phyloP scores from a whole-genome alignment of 2,888 invertebrate genomes.

The Thecophora atra region DNA sequence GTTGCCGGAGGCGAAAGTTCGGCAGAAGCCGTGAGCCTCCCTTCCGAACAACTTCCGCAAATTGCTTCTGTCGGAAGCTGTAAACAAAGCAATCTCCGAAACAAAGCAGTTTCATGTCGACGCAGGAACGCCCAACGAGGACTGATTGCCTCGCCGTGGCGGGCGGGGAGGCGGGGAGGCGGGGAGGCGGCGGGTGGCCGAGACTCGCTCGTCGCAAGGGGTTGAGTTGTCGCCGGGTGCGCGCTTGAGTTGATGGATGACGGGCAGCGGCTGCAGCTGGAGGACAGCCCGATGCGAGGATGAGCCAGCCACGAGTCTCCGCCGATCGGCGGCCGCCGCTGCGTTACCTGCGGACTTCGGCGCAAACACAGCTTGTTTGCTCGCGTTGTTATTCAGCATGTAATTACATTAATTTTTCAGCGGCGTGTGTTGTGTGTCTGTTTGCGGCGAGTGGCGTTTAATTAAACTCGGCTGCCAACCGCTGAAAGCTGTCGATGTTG shows the following conservation, averaged over 20 bases:
- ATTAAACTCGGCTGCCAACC: conserved; percentile 47
- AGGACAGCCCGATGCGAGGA: too few relatives aligned
- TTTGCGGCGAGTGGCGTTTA: conserved; percentile 47
- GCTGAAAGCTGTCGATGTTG: conserved; percentile 27
- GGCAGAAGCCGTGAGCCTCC: not conserved
- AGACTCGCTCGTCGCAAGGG: not conserved
- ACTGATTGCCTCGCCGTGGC: not conserved
- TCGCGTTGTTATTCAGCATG: conserved; percentile 53
- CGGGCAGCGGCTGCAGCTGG: not conserved
- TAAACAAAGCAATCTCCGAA: conserved; percentile 28
- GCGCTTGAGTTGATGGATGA: conserved; percentile 1
- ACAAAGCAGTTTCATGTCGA: not conserved
- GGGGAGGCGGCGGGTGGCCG: not conserved
- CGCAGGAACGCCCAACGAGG: conserved; percentile 2
- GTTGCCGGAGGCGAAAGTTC: conserved; percentile 54
- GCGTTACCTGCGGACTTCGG: conserved; percentile 3
- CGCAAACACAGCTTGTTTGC: conserved; percentile 23
- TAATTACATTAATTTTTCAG: conserved; percentile 65
- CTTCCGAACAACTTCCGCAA: conserved; percentile 7
- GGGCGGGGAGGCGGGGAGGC: not conserved
- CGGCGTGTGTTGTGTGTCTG: conserved; percentile 31
- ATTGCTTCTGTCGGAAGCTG: conserved; percentile 35
- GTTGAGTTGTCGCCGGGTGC: not conserved
- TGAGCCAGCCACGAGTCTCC: too few relatives aligned
- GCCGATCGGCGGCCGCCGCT: not conserved